A percentile compares a stretch with the other conserved stretches of the same genome.
Evolutionary conservation across 2,888 invertebrate genomes (phyloP).

Genomic region (Cephus pulcher): DNA sequence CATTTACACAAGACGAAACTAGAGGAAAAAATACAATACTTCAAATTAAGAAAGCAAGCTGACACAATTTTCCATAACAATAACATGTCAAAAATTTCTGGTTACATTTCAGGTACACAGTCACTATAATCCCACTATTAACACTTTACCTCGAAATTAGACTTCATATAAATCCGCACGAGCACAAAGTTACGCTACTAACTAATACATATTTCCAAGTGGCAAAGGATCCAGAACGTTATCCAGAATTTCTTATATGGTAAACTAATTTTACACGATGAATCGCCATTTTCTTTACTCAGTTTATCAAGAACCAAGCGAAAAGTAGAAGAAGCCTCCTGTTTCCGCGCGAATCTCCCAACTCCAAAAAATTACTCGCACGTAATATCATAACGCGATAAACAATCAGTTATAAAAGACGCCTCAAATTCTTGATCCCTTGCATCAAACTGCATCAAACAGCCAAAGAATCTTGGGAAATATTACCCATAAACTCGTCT

Average conservation of each 20-base stretch:
- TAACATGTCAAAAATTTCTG: neutral
- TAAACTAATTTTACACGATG: constrained; percentile 13
- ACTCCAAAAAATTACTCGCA: neutral
- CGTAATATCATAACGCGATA: constrained; percentile 3
- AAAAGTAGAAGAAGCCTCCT: neutral
- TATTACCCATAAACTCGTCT: constrained; percentile 63
- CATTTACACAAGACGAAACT: constrained; percentile 24
- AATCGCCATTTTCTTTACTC: constrained; percentile 35
- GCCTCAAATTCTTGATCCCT: constrained; percentile 39
- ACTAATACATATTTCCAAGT: neutral
- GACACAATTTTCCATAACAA: constrained; percentile 8
- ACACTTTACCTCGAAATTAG: neutral
- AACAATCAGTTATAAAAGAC: constrained; percentile 15
- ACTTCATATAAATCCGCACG: neutral
- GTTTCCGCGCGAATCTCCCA: neutral
- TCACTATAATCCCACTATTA: neutral
- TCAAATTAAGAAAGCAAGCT: constrained; percentile 17
- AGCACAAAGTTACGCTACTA: neutral
- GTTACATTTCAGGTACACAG: neutral
- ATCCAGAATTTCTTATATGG: neutral
- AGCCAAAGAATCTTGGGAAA: constrained; percentile 64
- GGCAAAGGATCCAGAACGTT: neutral
- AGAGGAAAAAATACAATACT: constrained; percentile 3
- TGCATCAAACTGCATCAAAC: constrained; percentile 30
- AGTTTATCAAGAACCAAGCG: constrained; percentile 24